Conservation (phyloP, 2,113 vertebrate genomes). For the Dromaius novaehollandiae region DNA sequence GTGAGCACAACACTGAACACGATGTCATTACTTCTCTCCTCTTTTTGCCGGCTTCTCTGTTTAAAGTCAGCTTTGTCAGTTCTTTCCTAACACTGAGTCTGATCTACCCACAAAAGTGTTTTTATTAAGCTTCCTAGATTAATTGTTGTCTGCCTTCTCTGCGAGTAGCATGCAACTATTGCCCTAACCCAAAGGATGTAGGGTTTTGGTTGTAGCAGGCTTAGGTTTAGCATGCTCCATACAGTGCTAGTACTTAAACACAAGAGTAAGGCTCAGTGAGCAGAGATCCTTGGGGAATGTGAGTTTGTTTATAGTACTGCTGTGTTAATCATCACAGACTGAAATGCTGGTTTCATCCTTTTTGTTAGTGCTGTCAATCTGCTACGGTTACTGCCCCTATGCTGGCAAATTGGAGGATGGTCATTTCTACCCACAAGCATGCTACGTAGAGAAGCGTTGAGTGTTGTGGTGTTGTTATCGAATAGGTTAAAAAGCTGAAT, state of each 20-base stretch:
- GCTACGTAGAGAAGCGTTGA: background rate
- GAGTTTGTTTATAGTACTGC: background rate
- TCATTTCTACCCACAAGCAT: accelerated
- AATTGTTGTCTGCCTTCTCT: background rate
- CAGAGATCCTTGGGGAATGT: accelerated
- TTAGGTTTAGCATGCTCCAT: accelerated
- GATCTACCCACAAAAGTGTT: background rate
- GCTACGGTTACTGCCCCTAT: background rate
- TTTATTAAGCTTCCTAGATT: background rate
- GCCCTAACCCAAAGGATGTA: too few relatives aligned
- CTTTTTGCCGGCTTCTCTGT: background rate
- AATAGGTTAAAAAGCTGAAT: background rate
- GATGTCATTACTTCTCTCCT: background rate
- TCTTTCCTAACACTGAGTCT: background rate
- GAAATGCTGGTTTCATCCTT: background rate
- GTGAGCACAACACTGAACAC: too few relatives aligned
- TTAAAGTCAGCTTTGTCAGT: background rate
- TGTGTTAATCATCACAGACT: background rate
- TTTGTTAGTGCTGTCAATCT: background rate
- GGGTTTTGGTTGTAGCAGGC: background rate
- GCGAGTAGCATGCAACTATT: background rate
- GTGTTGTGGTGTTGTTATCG: background rate
- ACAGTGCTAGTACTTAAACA: too few relatives aligned
- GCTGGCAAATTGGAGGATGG: background rate
- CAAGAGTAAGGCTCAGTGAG: background rate